Evolutionary conservation across 2,113 vertebrate species (phyloP), one percentile per base, ranked within the genome.

Genomic region (Neodontobutis hainanensis): DNA sequence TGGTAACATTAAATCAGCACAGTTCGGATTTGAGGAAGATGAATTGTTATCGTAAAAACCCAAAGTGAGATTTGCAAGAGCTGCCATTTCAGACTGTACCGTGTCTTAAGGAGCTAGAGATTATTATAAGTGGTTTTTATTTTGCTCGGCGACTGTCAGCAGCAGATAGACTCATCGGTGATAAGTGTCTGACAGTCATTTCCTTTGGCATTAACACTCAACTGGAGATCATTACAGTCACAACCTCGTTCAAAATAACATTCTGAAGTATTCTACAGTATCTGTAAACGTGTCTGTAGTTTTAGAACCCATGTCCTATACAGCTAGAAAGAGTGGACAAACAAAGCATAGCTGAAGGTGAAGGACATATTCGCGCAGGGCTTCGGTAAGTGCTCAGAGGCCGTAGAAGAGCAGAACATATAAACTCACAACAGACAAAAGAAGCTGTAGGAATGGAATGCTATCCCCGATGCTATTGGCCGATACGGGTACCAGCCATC

Each of bases 111-210:
- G 55, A 40, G 51, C n/a, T 40, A n/a, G 36, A 5, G 35, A 10
- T 57, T 36, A 57, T 57, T 57, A 57, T 34, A 57, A 40, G 35
- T 8, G 12, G 3, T 57, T 11, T 57, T 40, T 57, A 40, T 57
- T 57, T n/a, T 14, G n/a, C 42, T 6, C 10, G 42, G 2, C 42
- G n/a, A 34, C 36, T 40, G 53, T 40, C 36, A 42, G 35, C 55
- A 8, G 55, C 14, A 40, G n/a, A 16, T 36, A 36, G 51, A 7
- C 51, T 35, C 51, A 7, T 15, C 8, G 14, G 38, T 10, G 55
- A 40, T 12, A 53, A 27, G 51, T 53, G 51, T 53, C 51, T 36
- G 51, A 32, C 27, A 36, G 12, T 55, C 34, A 38, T 55, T 55
- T 55, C 52, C 52, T 36, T 12, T 55, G 34, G 52, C 34, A 3